Base-by-base conservation (phyloP, 2,113 vertebrate genomes). In the Siniperca chuatsi region DNA sequence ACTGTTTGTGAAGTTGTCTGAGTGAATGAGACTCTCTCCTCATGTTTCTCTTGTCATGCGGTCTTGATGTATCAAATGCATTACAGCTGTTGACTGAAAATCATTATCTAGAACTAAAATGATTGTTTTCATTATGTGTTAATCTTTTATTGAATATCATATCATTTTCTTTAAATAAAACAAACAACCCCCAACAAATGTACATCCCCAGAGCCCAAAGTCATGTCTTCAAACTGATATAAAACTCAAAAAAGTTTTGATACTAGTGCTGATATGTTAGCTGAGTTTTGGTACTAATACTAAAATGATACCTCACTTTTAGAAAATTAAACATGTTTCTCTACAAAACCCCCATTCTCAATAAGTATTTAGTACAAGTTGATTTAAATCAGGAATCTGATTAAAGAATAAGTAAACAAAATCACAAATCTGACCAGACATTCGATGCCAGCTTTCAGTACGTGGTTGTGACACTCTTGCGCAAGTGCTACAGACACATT, bases 21-120 rank as follows among this genome's bases (percentile, higher is more conserved):
- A 46, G 20, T 60, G 37, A 71, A 44, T 78, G 18, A 70, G 78
- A 66, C 35, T 23, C 71, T 23, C 35, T 55, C 44, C 20, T 60
- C 9, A 21, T 5, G 29, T 10, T 58, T 55, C 11, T 54, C 12
- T 16, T 18, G 10, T 73, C 68, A 77, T 64, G 10, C 15, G 46
- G 48, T 55, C n/a, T n/a, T 13, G 12, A 48, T 62, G 23, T 35
- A 9, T 72, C 40, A 65, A 42, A 81, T 72, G 23, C 23, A 50
- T 62, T 48, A 8, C 46, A 57, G 29, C 50, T 23, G 13, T 3
- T 58, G 55, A 35, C 79, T 15, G 8, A 71, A 79, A 18, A 23
- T 15, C 44, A 73, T 16, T 10, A 18, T 67, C 6, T 23, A 21
- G 4, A 35, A 52, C 33, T n/a, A n/a, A 8, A 69, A 21, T 2